Percentiles rank a stretch among this genome's conserved stretches.
Conservation (phyloP, 2,113 vertebrate genomes). For the Eolophus roseicapilla region DNA sequence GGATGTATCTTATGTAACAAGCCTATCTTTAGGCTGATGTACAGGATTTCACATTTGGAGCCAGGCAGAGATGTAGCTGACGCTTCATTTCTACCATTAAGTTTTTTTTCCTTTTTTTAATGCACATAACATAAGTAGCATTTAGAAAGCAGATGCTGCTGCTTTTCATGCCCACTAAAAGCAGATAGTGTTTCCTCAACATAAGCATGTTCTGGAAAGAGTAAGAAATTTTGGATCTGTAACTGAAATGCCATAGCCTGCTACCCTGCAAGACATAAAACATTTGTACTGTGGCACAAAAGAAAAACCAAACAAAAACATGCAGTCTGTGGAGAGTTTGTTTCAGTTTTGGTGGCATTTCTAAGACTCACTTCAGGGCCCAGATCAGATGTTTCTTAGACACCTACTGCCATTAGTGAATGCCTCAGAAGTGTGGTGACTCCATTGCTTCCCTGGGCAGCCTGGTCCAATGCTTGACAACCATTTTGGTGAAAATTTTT, state of each 20-base stretch:
- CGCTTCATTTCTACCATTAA: not conserved
- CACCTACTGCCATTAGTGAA: conserved; percentile 47
- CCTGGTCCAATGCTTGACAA: not conserved
- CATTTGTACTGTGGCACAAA: not conserved
- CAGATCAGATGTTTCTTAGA: conserved; percentile 17
- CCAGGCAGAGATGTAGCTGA: not conserved
- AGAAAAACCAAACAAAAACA: not conserved
- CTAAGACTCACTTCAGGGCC: not conserved
- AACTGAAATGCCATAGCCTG: not conserved
- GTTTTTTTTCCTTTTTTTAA: not conserved
- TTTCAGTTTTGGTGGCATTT: conserved; percentile 19
- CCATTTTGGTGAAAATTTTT: too few species aligned
- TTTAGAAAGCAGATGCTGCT: not conserved
- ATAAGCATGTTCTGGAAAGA: not conserved
- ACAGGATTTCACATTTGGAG: not conserved
- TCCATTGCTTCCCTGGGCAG: not conserved
- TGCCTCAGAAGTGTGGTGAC: not conserved
- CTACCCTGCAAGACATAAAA: not conserved
- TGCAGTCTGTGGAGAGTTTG: not conserved
- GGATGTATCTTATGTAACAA: not conserved
- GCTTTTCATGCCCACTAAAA: not conserved
- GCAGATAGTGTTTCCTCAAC: not conserved
- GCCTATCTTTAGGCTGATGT: not conserved
- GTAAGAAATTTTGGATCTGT: not conserved
- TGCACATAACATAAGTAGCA: not conserved